These are phyloP conservation scores for Drosophila koepferae DNA, from an alignment of 2,888 invertebrate species.

Conservation along the genomic window DNA sequence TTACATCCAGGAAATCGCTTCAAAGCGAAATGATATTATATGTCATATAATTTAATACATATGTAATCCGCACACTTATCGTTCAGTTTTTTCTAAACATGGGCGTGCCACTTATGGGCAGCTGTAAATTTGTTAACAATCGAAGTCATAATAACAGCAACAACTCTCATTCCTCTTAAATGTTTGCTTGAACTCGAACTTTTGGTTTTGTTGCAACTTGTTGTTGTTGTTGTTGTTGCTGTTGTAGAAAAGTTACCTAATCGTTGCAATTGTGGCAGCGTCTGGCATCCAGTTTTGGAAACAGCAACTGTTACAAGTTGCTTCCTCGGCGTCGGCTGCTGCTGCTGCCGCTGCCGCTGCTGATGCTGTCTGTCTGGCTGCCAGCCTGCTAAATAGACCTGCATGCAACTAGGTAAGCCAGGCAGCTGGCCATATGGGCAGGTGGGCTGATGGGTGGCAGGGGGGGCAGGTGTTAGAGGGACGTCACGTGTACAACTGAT, in stretches of 20 bases:
- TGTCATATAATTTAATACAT: not conserved
- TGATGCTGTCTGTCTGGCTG: constrained; percentile 14
- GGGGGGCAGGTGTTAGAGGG: constrained; percentile 8
- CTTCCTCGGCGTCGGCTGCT: constrained; percentile 54
- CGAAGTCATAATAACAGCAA: constrained; percentile 10
- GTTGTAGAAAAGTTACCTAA: constrained; percentile 63
- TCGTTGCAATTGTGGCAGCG: constrained; percentile 50
- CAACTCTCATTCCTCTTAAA: constrained; percentile 30
- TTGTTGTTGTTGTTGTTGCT: constrained; percentile 19
- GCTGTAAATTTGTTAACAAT: constrained; percentile 35
- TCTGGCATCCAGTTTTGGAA: constrained; percentile 51
- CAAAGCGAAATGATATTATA: not conserved
- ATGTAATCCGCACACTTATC: constrained; percentile 29
- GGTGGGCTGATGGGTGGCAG: constrained; percentile 6
- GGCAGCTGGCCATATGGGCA: constrained; percentile 23
- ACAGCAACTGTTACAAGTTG: constrained; percentile 60
- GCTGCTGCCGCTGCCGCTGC: constrained; percentile 9
- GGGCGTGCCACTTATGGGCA: constrained; percentile 32
- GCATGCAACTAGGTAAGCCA: constrained; percentile 25
- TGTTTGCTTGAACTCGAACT: constrained; percentile 83
- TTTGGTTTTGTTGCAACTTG: constrained; percentile 43
- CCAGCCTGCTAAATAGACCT: constrained; percentile 51
- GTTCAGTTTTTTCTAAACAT: not conserved
- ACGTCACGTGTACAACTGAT: constrained; percentile 28
- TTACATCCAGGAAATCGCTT: too few species aligned